These are phyloP conservation scores for Gryon sp. DNA, from an alignment of 1,140 invertebrate genomes.

Conservation along the genomic window DNA sequence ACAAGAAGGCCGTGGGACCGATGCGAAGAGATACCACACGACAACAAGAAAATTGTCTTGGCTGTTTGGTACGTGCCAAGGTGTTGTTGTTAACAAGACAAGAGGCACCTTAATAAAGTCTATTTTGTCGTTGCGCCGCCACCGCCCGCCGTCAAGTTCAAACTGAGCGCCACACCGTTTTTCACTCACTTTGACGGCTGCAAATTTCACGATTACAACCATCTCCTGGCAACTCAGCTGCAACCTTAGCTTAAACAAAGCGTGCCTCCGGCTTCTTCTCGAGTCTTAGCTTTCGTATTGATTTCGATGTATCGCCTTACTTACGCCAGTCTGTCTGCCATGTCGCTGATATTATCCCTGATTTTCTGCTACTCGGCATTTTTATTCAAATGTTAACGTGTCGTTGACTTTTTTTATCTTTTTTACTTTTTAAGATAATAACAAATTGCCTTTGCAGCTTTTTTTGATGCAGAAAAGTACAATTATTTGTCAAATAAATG, in stretches of 20 bases:
- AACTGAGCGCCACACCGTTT: conserved; percentile 32
- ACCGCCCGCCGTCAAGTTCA: conserved; percentile 16
- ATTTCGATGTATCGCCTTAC: conserved; percentile 22
- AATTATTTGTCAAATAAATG: too few species aligned
- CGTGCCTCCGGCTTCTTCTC: neutral
- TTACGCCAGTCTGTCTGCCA: conserved; percentile 7
- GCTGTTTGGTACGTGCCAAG: conserved; percentile 45
- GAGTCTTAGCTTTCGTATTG: conserved; percentile 12
- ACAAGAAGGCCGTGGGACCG: conserved; percentile 40
- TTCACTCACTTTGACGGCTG: conserved; percentile 36
- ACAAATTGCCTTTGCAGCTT: too few species aligned
- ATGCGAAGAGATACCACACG: conserved; percentile 58
- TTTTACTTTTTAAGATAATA: too few species aligned
- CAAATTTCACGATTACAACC: conserved; percentile 38
- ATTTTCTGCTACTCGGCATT: too few species aligned
- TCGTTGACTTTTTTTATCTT: neutral
- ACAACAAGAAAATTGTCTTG: conserved; percentile 46
- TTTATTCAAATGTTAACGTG: neutral
- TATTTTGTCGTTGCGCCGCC: conserved; percentile 23
- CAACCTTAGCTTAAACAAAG: conserved; percentile 22
- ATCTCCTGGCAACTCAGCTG: conserved; percentile 8
- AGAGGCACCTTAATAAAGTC: conserved; percentile 47
- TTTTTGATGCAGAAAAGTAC: too few species aligned
- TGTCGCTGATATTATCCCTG: conserved; percentile 6
- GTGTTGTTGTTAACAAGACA: conserved; percentile 51